Base-by-base conservation (phyloP, 2,888 invertebrate species). In the Noctua comes region DNA sequence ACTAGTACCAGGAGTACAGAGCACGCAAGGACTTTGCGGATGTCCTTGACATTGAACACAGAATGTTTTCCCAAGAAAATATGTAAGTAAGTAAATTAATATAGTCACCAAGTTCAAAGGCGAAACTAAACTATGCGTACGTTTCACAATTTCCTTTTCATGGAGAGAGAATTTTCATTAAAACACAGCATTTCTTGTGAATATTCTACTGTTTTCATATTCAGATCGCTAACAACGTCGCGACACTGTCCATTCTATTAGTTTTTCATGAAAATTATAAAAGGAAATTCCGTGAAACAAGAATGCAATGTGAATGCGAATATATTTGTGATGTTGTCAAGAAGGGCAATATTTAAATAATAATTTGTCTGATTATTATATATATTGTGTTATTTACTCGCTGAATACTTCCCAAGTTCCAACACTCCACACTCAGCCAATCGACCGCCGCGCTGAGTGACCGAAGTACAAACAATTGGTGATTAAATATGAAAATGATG, bases 41-140 rank as follows among this genome's bases (percentile, higher is more conserved):
- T 51, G 10, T 31, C 70, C 11, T 31, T 36, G 43, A n/a, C 11
- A 31, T 59, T 66, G 21, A 65, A 51, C 36, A 46, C 27, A n/a
- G 18, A 27, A 7, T 40, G 46, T 68, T 51, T 36, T 51, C 16
- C 68, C 8, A 40, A 18, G 24, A 21, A 48, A 59, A 46, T 74
- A 43, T 43, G 43, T 65, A 13, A 31, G 7, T 31, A 40, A 59
- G 40, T 27, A 75, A 62, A 43, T 68, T 8, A 57, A 72, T 54
- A 62, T 31, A 16, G 18, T n/a, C 21, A 57, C 6, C 18, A 54
- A 43, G 31, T 43, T 59, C n/a, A 43, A 51, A 36, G 8, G 51
- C 36, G 18, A 78, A 48, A 46, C 46, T 59, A n/a, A 82, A 65
- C 82, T 69, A 82, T n/a, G 48, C 54, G 36, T 68, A 68, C 16